phyloP scores from a whole-genome alignment of 2,113 vertebrate species.

The Tricholaema leucomelas region DNA sequence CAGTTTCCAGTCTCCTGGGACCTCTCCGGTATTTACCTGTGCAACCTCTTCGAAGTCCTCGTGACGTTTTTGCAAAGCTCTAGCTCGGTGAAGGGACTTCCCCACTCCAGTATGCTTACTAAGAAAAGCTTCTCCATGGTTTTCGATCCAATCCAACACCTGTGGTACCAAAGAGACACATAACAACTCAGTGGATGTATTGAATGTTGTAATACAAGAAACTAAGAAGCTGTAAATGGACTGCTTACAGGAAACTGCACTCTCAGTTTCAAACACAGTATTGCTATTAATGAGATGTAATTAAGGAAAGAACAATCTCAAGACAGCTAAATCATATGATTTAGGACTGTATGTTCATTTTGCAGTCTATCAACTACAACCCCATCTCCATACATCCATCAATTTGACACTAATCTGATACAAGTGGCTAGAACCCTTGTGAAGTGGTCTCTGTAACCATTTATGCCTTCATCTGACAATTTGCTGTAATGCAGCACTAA shows the following conservation, averaged over 20 bases:
- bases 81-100: slow-evolving; percentile 94
- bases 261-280: background rate
- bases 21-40: too few relatives aligned
- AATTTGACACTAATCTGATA: slow-evolving; percentile 18
- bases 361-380: background rate
- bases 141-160: slow-evolving; percentile 99
- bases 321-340: background rate
- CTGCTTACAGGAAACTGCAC: background rate
- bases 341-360: background rate
- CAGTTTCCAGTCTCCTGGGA: too few relatives aligned
- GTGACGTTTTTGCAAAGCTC: slow-evolving; percentile 95
- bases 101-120: slow-evolving; percentile 98
- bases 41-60: slow-evolving; percentile 98
- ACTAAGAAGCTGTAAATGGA: background rate
- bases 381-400: background rate
- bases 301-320: background rate
- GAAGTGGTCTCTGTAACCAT: background rate
- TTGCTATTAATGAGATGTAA: background rate
- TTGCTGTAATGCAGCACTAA: background rate
- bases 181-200: background rate
- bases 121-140: slow-evolving; percentile 96
- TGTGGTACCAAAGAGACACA: slow-evolving; percentile 38
- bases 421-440: background rate
- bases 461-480: background rate
- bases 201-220: background rate